Evolutionary conservation across 2,797 vertebrate genomes (phyloP), one percentile per base, ranked within the genome.

Genomic region (Acomys russatus): DNA sequence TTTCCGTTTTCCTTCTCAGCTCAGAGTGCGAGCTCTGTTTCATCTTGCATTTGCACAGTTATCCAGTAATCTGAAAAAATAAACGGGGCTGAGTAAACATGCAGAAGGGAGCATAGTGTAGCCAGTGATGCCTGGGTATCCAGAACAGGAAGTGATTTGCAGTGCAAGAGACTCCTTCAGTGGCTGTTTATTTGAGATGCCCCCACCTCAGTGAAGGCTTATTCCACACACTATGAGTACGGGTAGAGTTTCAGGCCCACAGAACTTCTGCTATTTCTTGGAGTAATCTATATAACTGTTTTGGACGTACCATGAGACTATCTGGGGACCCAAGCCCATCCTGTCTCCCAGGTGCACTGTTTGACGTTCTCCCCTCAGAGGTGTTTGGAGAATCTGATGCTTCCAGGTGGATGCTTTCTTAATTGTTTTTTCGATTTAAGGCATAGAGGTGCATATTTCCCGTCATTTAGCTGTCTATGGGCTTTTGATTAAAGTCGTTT

Each of bases 181-280:
- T 1, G 6, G 49, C 89, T 86, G 64, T 76, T 93, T 88, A 78
- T 90, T 95, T 93, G 92, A 79, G 56, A 93, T 74, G 33, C 20
- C 74, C 87, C 30, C 73, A 71, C 9, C 76, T 56, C 20, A 49
- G 68, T 83, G 85, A 63, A 54, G 80, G 88, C 25, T 95, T 92
- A 59, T 56, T 83, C 25, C 20, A 64, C 66, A 73, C n/a, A 35
- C 25, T 38, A 22, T 70, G 92, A n/a, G 83, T 23, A 25, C 11
- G 9, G 59, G 23, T 25, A 71, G 56, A 88, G 22, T 59, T 64
- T n/a, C 17, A 18, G 10, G 22, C 9, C 6, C 15, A 2, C 6
- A 14, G 84, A 85, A 35, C 22, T n/a, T n/a, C 84, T 68, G 68
- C 73, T 30, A 28, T 66, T 74, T 77, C 77, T 87, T n/a, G n/a